Evolutionary conservation across 2,797 vertebrate species (phyloP), one percentile per base, ranked within the genome.

Genomic region (Spheniscus humboldti): DNA sequence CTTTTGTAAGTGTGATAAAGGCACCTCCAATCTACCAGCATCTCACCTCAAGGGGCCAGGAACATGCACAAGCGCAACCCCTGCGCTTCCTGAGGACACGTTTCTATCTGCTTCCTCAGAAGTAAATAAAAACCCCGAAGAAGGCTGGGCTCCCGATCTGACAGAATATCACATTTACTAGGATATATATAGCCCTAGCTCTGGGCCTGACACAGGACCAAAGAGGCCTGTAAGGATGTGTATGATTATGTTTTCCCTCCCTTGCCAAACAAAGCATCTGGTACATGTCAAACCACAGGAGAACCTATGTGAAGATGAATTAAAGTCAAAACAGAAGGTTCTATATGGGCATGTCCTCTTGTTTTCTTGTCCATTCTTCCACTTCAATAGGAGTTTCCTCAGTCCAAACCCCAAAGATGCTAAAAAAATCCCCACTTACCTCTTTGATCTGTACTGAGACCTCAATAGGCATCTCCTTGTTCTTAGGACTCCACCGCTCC

Each of bases 21-120:
- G 56, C 63, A 75, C 48, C 67, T 84, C 81, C 74, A 88, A 79
- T 84, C 86, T 92, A 87, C 59, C 59, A 94, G 73, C 50, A 80
- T 88, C 89, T 94, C 69, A 85, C 50, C 86, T 91, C 89, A 95
- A 76, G 39, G 33, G 84, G 74, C 33, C 64, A 91, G 12, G 18
- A 75, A 52, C 45, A 50, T 3, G n/a, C 66, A 83, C 27, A 64
- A 83, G 84, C 13, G 3, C 33, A 90, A 86, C 13, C 9, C 3
- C 18, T 52, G 23, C 11, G 33, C 48, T 94, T 96, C 91, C 87
- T 83, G 60, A 92, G 87, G 82, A 66, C 47, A 55, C 3, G 2
- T 83, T 93, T 93, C 71, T 94, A 50, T 33, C 35, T 94, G 33
- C 31, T 88, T 81, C 43, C 60, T 88, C 76, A 90, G 90, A 92